A percentile compares a stretch with the other conserved stretches of the same genome.
These are phyloP conservation scores for Pteropus rufus DNA, from an alignment of 2,797 vertebrate species.

Conservation along the genomic window DNA sequence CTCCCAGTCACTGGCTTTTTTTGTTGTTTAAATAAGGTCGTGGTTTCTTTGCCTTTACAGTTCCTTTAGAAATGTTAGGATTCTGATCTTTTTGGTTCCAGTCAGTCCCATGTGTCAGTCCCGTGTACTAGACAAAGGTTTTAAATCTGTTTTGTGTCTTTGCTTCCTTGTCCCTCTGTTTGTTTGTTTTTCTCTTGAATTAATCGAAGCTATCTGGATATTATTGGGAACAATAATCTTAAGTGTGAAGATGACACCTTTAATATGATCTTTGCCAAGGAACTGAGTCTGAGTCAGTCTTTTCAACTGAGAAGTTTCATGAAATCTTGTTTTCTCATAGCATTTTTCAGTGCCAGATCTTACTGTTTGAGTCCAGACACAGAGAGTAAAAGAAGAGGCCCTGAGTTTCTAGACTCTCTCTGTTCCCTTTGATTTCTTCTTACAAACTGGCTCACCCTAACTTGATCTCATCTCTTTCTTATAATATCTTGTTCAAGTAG, in stretches of 20 bases:
- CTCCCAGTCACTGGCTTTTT: not conserved
- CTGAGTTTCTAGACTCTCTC: not conserved
- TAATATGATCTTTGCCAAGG: not conserved
- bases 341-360: not conserved
- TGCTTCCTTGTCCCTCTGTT: not conserved
- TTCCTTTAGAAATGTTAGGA: not conserved
- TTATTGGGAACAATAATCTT: not conserved
- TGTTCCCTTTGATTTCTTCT: not conserved
- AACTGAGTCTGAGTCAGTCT: not conserved
- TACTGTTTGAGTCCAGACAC: not conserved
- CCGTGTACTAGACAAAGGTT: not conserved
- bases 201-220: not conserved
- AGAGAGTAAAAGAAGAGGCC: not conserved
- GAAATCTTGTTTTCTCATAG: not conserved
- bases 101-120: not conserved
- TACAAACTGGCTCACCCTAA: not conserved
- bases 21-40: not conserved
- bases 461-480: not conserved
- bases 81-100: not conserved
- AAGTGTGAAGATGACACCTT: not conserved
- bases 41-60: not conserved
- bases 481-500: not conserved
- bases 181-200: not conserved
- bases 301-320: not conserved
- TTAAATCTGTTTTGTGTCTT: not conserved